Conservation (phyloP, 2,113 vertebrate genomes). For the Hippopotamus amphibius region DNA sequence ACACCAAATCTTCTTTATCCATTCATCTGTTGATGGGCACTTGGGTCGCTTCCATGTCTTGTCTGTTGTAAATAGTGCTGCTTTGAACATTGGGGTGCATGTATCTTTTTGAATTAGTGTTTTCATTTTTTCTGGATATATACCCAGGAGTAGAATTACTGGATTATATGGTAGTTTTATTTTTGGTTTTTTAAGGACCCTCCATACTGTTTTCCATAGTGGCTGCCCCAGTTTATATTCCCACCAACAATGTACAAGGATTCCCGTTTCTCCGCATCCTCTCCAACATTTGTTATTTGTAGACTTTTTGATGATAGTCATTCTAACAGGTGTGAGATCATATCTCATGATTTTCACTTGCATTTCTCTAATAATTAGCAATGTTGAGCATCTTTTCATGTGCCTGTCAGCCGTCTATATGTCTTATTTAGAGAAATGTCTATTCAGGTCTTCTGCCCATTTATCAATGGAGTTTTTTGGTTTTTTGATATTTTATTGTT, state of each 20-base stretch:
- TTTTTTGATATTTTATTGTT: background rate
- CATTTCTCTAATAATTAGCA: background rate
- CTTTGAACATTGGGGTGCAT: background rate
- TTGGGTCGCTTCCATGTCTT: background rate
- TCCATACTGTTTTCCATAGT: background rate
- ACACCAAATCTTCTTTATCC: background rate
- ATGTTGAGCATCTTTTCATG: background rate
- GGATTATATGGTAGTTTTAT: background rate
- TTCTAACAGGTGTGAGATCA: background rate
- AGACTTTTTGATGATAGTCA: background rate
- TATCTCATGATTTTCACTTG: background rate
- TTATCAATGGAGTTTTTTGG: background rate
- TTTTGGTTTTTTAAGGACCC: background rate
- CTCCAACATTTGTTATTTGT: background rate
- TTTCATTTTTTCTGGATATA: background rate
- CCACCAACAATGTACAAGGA: background rate
- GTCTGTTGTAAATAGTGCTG: background rate
- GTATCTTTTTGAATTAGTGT: background rate
- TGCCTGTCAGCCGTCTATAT: background rate
- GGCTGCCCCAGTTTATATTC: background rate
- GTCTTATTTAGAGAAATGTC: background rate
- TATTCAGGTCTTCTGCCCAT: background rate
- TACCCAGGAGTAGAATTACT: background rate
- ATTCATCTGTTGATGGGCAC: background rate
- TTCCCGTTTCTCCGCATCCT: background rate